Evolutionary conservation across 2,797 vertebrate genomes (phyloP).

Genomic region (Sarcoramphus papa): DNA sequence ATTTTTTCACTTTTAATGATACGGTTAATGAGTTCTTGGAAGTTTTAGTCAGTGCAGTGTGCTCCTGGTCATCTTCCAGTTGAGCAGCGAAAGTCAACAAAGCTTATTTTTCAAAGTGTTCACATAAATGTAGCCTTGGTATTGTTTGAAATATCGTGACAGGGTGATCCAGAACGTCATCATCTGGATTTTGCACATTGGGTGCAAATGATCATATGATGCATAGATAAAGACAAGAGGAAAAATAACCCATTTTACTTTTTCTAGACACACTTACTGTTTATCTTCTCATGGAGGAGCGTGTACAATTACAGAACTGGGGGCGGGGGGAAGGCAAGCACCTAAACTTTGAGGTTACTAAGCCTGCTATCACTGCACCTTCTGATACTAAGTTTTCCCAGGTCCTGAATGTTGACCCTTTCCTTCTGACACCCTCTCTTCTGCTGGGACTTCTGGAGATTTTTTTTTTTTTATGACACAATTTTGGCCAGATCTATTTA

Average conservation of each 20-base stretch:
- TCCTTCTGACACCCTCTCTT: neutral
- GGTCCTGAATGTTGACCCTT: neutral
- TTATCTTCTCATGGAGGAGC: neutral
- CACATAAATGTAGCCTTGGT: neutral
- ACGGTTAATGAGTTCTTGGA: neutral
- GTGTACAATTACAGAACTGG: neutral
- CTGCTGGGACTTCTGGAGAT: neutral
- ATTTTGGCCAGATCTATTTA: neutral
- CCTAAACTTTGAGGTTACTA: neutral
- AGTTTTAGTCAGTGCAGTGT: neutral
- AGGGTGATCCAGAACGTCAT: neutral
- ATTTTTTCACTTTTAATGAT: neutral
- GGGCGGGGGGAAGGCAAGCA: neutral
- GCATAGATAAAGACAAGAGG: neutral
- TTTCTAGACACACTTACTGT: neutral
- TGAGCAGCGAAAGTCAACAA: neutral
- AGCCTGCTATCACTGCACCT: neutral
- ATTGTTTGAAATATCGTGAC: neutral
- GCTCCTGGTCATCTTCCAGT: neutral
- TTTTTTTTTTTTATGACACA: neutral
- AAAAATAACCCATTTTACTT: neutral
- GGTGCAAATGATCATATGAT: neutral
- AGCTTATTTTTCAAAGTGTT: neutral
- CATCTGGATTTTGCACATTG: too few species aligned
- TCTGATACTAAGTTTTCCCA: neutral